Conservation (phyloP, 92 coral and sea anemone species). For the Palythoa heliodiscus region DNA sequence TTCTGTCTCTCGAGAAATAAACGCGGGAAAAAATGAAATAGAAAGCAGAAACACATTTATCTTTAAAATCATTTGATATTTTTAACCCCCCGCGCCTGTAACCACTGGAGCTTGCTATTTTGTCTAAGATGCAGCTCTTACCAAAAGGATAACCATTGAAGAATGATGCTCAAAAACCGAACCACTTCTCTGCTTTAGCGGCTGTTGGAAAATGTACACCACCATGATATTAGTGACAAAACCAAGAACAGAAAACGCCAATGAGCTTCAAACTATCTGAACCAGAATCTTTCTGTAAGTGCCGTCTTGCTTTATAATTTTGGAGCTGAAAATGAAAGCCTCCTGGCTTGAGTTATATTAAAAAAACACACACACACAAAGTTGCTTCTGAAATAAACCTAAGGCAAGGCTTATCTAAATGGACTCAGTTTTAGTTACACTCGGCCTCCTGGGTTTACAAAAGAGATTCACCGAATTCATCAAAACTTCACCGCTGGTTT, state of each 20-base stretch:
- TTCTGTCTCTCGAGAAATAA: no score
- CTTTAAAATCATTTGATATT: no score
- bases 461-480: neutral
- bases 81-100: no score
- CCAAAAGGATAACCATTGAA: no score
- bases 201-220: neutral
- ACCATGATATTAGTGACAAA: neutral
- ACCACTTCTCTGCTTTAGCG: neutral
- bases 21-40: no score
- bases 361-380: neutral
- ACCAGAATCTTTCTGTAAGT: neutral
- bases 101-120: no score
- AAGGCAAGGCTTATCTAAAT: neutral
- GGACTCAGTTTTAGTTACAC: slow-evolving; percentile 2
- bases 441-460: slow-evolving; percentile 13
- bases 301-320: neutral
- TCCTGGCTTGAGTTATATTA: neutral
- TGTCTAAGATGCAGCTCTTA: no score
- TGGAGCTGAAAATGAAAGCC: neutral
- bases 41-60: no score
- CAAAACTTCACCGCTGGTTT: neutral
- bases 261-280: neutral
- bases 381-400: neutral
- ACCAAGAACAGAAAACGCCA: no score
- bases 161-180: neutral